Base-by-base conservation (phyloP, 2,888 invertebrate species). In the Mesorhabditis sp. region DNA sequence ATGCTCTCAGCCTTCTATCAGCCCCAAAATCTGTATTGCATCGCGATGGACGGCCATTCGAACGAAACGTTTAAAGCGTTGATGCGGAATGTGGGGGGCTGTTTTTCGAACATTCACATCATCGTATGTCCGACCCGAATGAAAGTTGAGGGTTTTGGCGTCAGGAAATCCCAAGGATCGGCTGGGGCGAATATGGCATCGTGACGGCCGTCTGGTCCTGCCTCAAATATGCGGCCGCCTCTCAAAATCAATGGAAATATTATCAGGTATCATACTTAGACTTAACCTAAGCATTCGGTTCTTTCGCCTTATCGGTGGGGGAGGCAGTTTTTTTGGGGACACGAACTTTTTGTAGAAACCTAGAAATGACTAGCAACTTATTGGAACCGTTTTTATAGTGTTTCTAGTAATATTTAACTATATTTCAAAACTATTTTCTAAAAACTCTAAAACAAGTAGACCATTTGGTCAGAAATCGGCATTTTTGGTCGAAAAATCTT, bases 71-170 rank as follows among this genome's bases (percentile, higher is more conserved):
- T 63, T 45, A 45, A 71, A 43, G 4, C 71, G 6, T 4, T 68
- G 43, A 64, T 72, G 5, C 43, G 73, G 5, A 69, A 69, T n/a
- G 15, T 70, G 28, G 63, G 6, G 4, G 61, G 61, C 0, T 76
- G 76, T 62, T 74, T 76, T 62, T 70, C 72, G n/a, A 76, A 76
- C 62, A 70, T 76, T 69, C 67, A 75, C 67, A 69, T 75, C 13
- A 71, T 74, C 62, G 74, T 74, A 45, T 71, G 72, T 62, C 7
- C 3, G 7, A 43, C n/a, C 7, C 7, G 1, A 50, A 13, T n/a
- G n/a, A 50, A 13, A 2, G 58, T 13, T 13, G 7, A 50, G 1
- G 10, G 2, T 50, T 2, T 50, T 50, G 10, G 7, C 7, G 7
- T 2, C 58, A 50, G 58, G 58, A 50, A 50, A n/a, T 50, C 58